Percentiles rank a stretch among this genome's conserved stretches.
These are phyloP conservation scores for Lagria hirta DNA, from an alignment of 2,888 invertebrate genomes.

Conservation along the genomic window DNA sequence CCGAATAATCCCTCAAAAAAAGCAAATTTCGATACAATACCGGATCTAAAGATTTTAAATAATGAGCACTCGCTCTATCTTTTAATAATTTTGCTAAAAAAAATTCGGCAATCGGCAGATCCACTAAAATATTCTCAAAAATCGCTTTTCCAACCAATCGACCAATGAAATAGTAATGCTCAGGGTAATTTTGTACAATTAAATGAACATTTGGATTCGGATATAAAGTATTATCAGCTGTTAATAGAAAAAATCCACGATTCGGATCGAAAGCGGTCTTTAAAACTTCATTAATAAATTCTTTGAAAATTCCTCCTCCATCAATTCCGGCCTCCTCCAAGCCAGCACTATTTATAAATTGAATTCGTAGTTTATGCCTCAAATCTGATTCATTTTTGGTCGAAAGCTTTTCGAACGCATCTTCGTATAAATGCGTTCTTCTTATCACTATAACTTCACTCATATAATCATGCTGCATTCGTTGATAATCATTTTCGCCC, in stretches of 20 bases:
- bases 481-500: conserved; percentile 45
- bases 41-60: conserved; percentile 90
- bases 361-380: conserved; percentile 81
- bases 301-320: conserved; percentile 95
- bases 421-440: conserved; percentile 95
- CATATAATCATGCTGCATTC: conserved; percentile 49
- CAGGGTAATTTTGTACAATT: conserved; percentile 79
- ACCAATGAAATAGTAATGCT: conserved; percentile 94
- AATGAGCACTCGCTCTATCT: conserved; percentile 78
- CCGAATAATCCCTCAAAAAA: conserved; percentile 79
- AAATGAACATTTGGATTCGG: conserved; percentile 92
- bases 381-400: conserved; percentile 88
- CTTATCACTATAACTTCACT: conserved; percentile 67
- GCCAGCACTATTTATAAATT: conserved; percentile 87
- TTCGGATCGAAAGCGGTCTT: conserved; percentile 97
- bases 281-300: conserved; percentile 90
- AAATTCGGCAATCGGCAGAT: conserved; percentile 93
- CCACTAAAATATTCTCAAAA: conserved; percentile 92
- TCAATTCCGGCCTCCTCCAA: conserved; percentile 96
- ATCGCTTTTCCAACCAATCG: conserved; percentile 67
- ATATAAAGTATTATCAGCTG: conserved; percentile 90
- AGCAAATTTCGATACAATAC: conserved; percentile 88
- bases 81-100: conserved; percentile 88
- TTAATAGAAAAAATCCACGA: conserved; percentile 86
- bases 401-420: conserved; percentile 92